These are phyloP conservation scores for western clawed frog (Xenopus tropicalis) DNA, from an alignment of 2,113 vertebrate genomes.

Conservation along the genomic window DNA sequence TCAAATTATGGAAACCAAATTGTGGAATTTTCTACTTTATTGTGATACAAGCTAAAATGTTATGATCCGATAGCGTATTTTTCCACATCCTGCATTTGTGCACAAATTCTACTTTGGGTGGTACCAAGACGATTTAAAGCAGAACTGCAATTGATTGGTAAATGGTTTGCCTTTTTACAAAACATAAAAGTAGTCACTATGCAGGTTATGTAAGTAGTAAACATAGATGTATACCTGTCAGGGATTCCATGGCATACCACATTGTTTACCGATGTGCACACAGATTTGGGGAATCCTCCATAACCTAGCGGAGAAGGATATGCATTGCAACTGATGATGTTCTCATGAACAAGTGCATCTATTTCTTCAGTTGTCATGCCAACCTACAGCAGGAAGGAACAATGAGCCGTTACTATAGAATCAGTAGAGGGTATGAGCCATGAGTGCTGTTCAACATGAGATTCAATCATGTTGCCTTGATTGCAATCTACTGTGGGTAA, in stretches of 20 bases:
- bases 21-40: too few species aligned
- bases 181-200: too few species aligned
- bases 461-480: constrained; percentile 36
- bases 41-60: too few species aligned
- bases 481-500: constrained; percentile 41
- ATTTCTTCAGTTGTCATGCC: constrained; percentile 98
- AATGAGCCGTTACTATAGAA: constrained; percentile 51
- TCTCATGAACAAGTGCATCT: constrained; percentile 91
- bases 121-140: too few species aligned
- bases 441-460: constrained; percentile 41
- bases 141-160: too few species aligned
- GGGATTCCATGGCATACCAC: constrained; percentile 87
- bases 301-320: constrained; percentile 95
- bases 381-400: constrained; percentile 76
- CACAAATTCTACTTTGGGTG: too few species aligned
- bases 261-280: constrained; percentile 90
- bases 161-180: too few species aligned
- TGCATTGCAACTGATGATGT: constrained; percentile 85
- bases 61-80: too few species aligned
- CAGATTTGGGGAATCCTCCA: constrained; percentile 87
- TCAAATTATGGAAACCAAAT: too few species aligned
- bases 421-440: constrained; percentile 51
- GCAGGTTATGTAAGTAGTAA: too few species aligned
- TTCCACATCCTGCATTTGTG: too few species aligned
- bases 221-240: constrained; percentile 79